Evolutionary conservation across 2,113 vertebrate species (phyloP).

Genomic region (Thymallus thymallus): DNA sequence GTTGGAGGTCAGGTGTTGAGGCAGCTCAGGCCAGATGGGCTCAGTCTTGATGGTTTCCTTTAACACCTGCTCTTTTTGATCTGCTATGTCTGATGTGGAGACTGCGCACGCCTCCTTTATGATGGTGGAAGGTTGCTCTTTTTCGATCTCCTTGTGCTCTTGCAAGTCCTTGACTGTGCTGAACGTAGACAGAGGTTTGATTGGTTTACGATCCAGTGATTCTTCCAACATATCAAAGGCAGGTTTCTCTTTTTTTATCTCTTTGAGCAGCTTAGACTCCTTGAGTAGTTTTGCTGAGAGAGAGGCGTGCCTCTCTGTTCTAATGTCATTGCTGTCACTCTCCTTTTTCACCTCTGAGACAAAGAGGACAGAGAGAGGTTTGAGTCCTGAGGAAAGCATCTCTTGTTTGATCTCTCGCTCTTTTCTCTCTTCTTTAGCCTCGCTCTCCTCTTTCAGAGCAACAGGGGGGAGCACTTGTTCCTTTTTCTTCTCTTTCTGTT

Average conservation of each 20-base stretch:
- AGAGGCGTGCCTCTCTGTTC: constrained; percentile 4
- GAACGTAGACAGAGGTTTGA: constrained; percentile 10
- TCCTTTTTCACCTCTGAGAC: constrained; percentile 30
- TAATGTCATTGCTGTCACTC: constrained; percentile 12
- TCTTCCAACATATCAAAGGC: constrained; percentile 52
- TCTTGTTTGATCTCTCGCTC: constrained; percentile 24
- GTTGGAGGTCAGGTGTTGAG: background rate
- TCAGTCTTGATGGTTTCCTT: constrained; percentile 49
- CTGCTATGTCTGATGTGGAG: background rate
- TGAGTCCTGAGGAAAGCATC: background rate
- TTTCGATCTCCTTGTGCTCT: constrained; percentile 4
- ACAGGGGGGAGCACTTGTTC: constrained; percentile 22
- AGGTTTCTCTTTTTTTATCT: constrained; percentile 56
- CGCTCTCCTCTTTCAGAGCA: constrained; percentile 12
- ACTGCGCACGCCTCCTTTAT: constrained; percentile 25
- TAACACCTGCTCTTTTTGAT: background rate
- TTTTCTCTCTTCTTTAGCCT: constrained; percentile 13
- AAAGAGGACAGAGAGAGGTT: background rate
- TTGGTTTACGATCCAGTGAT: constrained; percentile 19
- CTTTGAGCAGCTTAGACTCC: constrained; percentile 32
- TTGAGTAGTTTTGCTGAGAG: constrained; percentile 8
- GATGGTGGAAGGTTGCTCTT: background rate
- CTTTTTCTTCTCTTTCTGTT: constrained; percentile 40
- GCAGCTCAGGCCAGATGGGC: constrained; percentile 35
- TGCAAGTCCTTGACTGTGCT: background rate